These are phyloP conservation scores for Acrocephalus arundinaceus DNA, from an alignment of 2,113 vertebrate species.

Conservation along the genomic window DNA sequence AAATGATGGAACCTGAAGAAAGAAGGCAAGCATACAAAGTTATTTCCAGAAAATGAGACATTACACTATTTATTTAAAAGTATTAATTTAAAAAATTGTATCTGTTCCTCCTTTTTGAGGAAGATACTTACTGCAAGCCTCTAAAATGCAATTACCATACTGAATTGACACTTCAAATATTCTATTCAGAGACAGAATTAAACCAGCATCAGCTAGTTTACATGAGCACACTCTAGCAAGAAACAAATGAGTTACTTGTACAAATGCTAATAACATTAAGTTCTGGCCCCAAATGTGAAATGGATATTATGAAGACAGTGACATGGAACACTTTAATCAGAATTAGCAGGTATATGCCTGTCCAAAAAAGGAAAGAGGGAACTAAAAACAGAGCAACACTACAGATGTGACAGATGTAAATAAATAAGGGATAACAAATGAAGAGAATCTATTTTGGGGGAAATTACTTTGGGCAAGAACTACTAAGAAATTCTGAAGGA, in stretches of 20 bases:
- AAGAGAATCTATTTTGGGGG: not conserved
- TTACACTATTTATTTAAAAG: not conserved
- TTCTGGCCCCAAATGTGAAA: not conserved
- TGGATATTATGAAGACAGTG: not conserved
- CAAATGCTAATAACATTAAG: not conserved
- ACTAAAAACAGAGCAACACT: not conserved
- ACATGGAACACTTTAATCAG: not conserved
- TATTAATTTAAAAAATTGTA: not conserved
- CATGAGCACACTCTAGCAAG: not conserved
- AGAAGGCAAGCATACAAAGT: not conserved
- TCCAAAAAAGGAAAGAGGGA: not conserved
- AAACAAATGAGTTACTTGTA: not conserved
- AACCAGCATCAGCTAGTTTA: not conserved
- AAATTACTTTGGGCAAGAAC: not conserved
- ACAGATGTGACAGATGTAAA: not conserved
- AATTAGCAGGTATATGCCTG: not conserved
- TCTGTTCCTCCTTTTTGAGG: not conserved
- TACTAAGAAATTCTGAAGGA: not conserved
- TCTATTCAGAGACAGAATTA: not conserved
- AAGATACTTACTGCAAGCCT: not conserved
- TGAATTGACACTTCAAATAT: not conserved
- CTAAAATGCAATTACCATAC: not conserved
- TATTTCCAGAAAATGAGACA: not conserved
- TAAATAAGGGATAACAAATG: not conserved
- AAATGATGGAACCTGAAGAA: constrained; percentile 79